Evolutionary conservation across 1,140 invertebrate genomes (phyloP), one percentile per base, ranked within the genome.

Genomic region (Drosophila ercepeae): DNA sequence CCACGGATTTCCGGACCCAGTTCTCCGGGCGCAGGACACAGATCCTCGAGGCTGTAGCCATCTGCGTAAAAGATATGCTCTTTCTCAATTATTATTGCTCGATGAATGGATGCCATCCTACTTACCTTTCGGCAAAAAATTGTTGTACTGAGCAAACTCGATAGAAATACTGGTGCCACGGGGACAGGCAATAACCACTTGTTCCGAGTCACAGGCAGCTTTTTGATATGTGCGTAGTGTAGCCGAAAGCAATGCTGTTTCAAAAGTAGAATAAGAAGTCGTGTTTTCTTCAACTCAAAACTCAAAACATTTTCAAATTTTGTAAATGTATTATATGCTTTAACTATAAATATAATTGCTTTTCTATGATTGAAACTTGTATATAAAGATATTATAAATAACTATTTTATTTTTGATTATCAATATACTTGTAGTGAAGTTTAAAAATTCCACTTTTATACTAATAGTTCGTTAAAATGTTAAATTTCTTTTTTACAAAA

Each of bases 171-270:
- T 95, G 2, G 97, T 98, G 29, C 96, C 96, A 4, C 94, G 92
- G 9, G 97, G 97, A 92, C 97, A 98, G 65, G 95, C 94, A 39
- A 98, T 93, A 16, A 94, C 94, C 90, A 98, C 94, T 79, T 94
- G 93, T 79, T 98, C 95, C 51, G 96, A 96, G 89, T 98, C 96
- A 91, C 97, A 98, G 2, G 95, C 95, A 3, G 95, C 96, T 75
- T 95, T 94, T 91, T 98, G 96, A 92, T 97, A 97, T 52, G 97
- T 98, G 78, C 96, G 94, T 65, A 98, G 92, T 11, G 97, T 98
- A 34, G 96, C 96, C 79, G 96, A 95, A 69, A 98, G 94, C 53
- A 97, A 93, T 83, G 96, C 97, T 98, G 93, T 54, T 19, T 48
- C 7, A 8, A 57, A 19, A 46, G 6, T 39, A 39, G 6, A 39